phyloP scores from a whole-genome alignment of 2,888 invertebrate genomes.

The Scotopteryx bipunctaria region DNA sequence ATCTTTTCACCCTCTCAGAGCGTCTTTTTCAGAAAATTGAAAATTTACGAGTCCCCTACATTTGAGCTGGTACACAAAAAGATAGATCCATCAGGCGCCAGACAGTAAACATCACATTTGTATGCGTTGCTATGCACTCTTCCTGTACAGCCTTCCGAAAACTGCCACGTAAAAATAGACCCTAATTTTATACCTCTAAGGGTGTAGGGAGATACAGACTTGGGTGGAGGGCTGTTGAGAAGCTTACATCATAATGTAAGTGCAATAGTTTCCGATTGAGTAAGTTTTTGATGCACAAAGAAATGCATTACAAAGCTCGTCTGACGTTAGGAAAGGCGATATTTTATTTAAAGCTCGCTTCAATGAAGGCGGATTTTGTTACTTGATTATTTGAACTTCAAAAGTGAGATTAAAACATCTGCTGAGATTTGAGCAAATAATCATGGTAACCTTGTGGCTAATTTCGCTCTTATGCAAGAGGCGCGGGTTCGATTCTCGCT shows the following conservation, averaged over 20 bases:
- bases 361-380: background rate
- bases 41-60: conserved; percentile 23
- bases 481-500: no score
- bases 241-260: conserved; percentile 13
- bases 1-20: background rate
- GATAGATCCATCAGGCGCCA: conserved; percentile 46
- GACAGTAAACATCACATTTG: conserved; percentile 59
- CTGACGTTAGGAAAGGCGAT: background rate
- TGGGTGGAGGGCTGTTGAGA: background rate
- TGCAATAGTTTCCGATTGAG: conserved; percentile 29
- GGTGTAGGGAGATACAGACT: background rate
- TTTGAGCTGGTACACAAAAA: conserved; percentile 35
- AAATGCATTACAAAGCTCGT: conserved; percentile 8
- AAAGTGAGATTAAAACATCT: no score
- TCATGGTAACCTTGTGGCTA: no score
- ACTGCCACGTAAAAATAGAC: conserved; percentile 38
- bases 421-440: no score
- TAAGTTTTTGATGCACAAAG: conserved; percentile 19
- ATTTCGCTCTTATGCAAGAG: no score
- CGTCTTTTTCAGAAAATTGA: conserved; percentile 26
- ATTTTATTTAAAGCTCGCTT: conserved; percentile 4
- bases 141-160: conserved; percentile 20
- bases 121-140: conserved; percentile 54
- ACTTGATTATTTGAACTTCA: no score
- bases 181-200: conserved; percentile 38